A percentile compares a stretch with the other conserved stretches of the same genome.
Conservation (phyloP, 2,113 vertebrate genomes). For the Eubucco bourcierii region DNA sequence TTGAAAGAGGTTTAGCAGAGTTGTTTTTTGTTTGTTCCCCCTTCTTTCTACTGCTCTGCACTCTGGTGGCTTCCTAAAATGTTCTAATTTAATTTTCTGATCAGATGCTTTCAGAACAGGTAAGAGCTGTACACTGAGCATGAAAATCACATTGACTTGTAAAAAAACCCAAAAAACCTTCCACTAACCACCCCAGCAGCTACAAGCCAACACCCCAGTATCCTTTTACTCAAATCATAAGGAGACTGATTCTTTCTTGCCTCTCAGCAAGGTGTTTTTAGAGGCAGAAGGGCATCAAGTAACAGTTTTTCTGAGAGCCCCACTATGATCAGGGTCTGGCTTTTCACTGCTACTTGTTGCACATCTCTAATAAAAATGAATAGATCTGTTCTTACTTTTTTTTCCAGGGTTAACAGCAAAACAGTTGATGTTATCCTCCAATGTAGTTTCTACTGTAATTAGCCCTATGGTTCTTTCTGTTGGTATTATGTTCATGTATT, state of each 20-base stretch:
- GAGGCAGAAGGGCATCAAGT: not conserved
- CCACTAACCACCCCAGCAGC: not conserved
- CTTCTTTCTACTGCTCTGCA: not conserved
- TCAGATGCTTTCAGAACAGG: not conserved
- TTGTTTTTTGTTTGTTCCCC: not conserved
- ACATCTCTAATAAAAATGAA: not conserved
- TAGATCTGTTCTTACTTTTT: not conserved
- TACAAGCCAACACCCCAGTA: not conserved
- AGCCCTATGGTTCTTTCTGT: not conserved
- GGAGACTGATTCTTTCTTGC: not conserved
- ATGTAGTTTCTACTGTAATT: slow-evolving; percentile 8
- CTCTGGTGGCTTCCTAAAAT: not conserved
- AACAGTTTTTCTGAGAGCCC: not conserved
- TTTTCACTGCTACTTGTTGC: not conserved
- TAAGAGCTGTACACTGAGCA: not conserved
- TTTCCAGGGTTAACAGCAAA: not conserved
- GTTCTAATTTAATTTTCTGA: not conserved
- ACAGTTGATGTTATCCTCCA: not conserved
- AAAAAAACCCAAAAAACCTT: not conserved
- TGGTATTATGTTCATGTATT: not conserved
- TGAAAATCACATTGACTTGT: not conserved
- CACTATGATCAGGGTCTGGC: not conserved
- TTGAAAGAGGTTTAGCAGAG: not conserved
- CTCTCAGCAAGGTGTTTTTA: not conserved
- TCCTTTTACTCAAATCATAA: not conserved